A percentile compares a stretch with the other conserved stretches of the same genome.
Evolutionary conservation across 92 coral and sea anemone genomes (phyloP).

Genomic region (Porites evermanni): DNA sequence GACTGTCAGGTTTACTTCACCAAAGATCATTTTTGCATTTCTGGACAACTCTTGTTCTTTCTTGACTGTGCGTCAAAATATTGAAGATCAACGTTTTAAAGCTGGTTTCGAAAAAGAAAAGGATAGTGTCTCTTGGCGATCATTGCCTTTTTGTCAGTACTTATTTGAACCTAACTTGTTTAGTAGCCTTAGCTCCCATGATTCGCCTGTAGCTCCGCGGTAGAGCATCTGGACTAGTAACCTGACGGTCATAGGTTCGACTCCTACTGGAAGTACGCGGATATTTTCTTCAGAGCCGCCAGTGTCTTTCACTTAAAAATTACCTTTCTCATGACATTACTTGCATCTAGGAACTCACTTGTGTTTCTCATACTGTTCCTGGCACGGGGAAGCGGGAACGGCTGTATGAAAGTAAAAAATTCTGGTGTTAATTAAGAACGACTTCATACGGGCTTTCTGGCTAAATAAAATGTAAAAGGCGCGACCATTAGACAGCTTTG

Average conservation of each 20-base stretch:
- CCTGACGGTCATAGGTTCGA: too few relatives aligned
- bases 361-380: constrained; percentile 15
- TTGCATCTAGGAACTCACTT: not conserved
- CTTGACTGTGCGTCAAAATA: not conserved
- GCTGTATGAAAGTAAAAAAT: not conserved
- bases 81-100: too few relatives aligned
- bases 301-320: not conserved
- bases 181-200: too few relatives aligned
- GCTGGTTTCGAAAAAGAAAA: not conserved
- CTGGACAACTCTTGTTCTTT: not conserved
- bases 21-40: not conserved
- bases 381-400: not conserved
- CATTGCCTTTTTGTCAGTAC: too few relatives aligned
- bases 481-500: not conserved
- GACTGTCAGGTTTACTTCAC: not conserved
- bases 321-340: not conserved
- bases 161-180: too few relatives aligned
- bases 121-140: not conserved
- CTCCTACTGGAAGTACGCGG: too few relatives aligned
- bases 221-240: too few relatives aligned
- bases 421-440: not conserved
- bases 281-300: not conserved
- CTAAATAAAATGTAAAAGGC: not conserved
- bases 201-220: too few relatives aligned
- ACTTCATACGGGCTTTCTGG: not conserved